These are phyloP conservation scores for Tridacna gigas DNA, from an alignment of 2,888 invertebrate genomes.

Conservation along the genomic window DNA sequence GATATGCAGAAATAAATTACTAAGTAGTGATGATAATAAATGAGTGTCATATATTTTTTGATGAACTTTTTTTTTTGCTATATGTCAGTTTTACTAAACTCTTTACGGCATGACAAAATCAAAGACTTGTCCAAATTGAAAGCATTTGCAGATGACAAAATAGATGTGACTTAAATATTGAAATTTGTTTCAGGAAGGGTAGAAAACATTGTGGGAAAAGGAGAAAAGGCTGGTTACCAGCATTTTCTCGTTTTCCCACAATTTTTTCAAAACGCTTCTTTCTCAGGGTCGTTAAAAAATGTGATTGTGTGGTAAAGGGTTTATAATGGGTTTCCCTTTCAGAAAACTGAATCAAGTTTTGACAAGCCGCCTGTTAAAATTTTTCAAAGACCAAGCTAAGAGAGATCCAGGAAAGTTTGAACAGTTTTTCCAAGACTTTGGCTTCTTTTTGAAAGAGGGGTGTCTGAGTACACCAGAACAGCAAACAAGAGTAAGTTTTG, in stretches of 20 bases:
- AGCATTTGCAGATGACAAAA: too few relatives aligned
- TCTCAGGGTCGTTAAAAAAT: too few relatives aligned
- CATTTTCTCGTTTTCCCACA: background rate
- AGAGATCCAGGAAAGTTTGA: conserved; percentile 93
- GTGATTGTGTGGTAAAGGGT: background rate
- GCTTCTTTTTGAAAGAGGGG: conserved; percentile 97
- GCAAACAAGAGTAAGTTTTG: conserved; percentile 89
- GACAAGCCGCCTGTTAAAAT: conserved; percentile 93
- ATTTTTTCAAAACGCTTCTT: background rate
- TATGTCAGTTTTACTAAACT: too few relatives aligned
- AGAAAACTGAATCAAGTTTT: conserved; percentile 92
- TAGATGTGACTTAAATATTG: too few relatives aligned
- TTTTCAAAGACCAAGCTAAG: conserved; percentile 92
- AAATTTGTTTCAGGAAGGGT: too few relatives aligned
- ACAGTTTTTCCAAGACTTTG: conserved; percentile 96
- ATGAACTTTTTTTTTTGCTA: too few relatives aligned
- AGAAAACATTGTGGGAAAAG: conserved; percentile 5
- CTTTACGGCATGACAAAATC: too few relatives aligned
- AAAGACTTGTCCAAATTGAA: too few relatives aligned
- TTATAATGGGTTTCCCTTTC: conserved; percentile 17
- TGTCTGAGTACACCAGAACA: conserved; percentile 94
- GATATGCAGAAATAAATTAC: too few relatives aligned
- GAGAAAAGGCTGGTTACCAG: background rate
- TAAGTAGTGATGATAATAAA: too few relatives aligned
- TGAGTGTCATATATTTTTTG: too few relatives aligned